Conservation (phyloP, 1,140 invertebrate species). For the Charaxes varanes region DNA sequence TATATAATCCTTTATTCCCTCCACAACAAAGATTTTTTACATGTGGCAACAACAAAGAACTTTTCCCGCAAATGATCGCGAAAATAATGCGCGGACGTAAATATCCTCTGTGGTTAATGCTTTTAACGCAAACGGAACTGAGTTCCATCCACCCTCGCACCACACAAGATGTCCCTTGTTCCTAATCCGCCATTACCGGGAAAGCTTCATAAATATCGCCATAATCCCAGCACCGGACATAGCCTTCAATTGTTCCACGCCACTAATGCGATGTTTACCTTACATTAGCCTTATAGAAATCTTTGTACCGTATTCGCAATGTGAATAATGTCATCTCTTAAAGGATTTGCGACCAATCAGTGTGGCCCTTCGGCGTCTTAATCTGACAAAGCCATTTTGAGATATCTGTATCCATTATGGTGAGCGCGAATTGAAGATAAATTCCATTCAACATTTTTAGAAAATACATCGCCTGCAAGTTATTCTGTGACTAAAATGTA, state of each 20-base stretch:
- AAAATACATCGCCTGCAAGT: neutral
- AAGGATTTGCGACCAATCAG: slow-evolving; percentile 30
- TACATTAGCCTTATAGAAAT: slow-evolving; percentile 48
- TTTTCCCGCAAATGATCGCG: too few relatives aligned
- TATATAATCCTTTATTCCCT: too few relatives aligned
- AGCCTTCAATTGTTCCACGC: slow-evolving; percentile 47
- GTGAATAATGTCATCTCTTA: slow-evolving; percentile 36
- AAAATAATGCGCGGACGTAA: neutral
- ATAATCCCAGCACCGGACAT: slow-evolving; percentile 35
- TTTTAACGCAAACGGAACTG: slow-evolving; percentile 41
- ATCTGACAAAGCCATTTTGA: slow-evolving; percentile 35
- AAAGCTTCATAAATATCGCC: slow-evolving; percentile 50
- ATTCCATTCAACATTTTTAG: neutral
- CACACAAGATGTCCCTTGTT: slow-evolving; percentile 43
- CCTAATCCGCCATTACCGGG: slow-evolving; percentile 46
- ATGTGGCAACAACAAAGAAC: too few relatives aligned
- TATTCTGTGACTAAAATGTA: too few relatives aligned
- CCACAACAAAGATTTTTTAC: too few relatives aligned
- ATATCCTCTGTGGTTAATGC: slow-evolving; percentile 8
- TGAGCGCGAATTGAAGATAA: neutral
- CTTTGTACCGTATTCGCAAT: slow-evolving; percentile 49
- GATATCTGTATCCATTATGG: slow-evolving; percentile 3
- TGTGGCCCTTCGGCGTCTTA: slow-evolving; percentile 30
- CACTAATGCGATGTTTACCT: slow-evolving; percentile 58
- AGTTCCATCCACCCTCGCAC: slow-evolving; percentile 29